Conservation (phyloP, 2,797 vertebrate species). For the Sebastes aleutianus region DNA sequence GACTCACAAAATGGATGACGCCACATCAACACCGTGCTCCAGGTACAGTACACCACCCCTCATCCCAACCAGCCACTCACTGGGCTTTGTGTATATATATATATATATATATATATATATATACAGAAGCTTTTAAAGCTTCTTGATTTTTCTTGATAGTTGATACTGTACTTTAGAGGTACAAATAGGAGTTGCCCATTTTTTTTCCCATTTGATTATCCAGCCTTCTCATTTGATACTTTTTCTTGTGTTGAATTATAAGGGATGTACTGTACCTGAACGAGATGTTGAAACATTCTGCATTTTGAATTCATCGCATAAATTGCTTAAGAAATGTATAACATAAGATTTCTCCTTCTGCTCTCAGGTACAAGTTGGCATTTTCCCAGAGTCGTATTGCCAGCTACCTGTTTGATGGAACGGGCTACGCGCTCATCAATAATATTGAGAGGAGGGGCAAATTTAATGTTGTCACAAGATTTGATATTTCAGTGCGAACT, state of each 20-base stretch:
- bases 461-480: slow-evolving; percentile 92
- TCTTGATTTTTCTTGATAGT: not conserved
- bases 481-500: slow-evolving; percentile 95
- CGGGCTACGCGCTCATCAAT: slow-evolving; percentile 90
- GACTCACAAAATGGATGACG: slow-evolving; percentile 86
- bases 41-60: slow-evolving; percentile 85
- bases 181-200: not conserved
- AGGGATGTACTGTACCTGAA: not conserved
- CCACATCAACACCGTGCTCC: slow-evolving; percentile 86
- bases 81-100: not conserved
- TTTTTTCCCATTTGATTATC: not conserved
- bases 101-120: no score
- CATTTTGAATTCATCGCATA: not conserved
- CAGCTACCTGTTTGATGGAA: slow-evolving; percentile 96
- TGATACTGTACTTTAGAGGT: not conserved
- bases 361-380: slow-evolving; percentile 91
- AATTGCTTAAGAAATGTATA: not conserved
- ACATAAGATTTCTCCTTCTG: slow-evolving; percentile 1
- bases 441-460: slow-evolving; percentile 91
- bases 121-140: not conserved
- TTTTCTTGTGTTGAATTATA: not conserved
- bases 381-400: slow-evolving; percentile 94
- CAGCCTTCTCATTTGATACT: not conserved
- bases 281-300: not conserved
- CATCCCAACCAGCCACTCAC: not conserved